A percentile compares a stretch with the other conserved stretches of the same genome.
Evolutionary conservation across 2,797 vertebrate species (phyloP).

Genomic region (Spondyliosoma cantharus): DNA sequence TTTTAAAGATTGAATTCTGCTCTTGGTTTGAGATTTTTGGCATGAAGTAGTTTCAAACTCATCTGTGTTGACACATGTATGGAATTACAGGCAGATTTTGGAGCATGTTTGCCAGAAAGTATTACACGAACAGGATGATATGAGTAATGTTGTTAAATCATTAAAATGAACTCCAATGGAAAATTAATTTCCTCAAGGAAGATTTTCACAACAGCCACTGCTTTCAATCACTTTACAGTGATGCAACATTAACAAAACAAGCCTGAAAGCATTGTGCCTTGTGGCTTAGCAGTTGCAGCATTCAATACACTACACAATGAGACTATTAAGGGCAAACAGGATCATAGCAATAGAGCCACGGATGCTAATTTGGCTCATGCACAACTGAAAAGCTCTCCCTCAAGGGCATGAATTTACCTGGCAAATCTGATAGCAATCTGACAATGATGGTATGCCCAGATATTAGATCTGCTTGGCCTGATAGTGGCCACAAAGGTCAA

Average conservation of each 20-base stretch:
- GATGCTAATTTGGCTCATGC: background rate
- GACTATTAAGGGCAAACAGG: conserved; percentile 9
- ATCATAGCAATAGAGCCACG: background rate
- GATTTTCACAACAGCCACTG: background rate
- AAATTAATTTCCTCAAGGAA: background rate
- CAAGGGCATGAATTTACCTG: background rate
- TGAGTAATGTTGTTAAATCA: background rate
- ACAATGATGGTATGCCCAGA: background rate
- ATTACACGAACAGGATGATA: background rate
- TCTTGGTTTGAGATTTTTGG: background rate
- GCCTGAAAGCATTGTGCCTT: background rate
- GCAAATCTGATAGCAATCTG: too few relatives aligned
- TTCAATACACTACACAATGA: background rate
- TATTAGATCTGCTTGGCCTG: background rate
- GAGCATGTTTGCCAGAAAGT: background rate
- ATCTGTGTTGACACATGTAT: background rate
- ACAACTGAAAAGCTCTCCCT: background rate
- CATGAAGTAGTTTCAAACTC: background rate
- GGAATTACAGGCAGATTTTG: background rate
- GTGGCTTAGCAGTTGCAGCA: background rate
- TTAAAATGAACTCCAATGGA: too few relatives aligned
- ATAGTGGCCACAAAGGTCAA: background rate
- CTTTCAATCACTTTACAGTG: background rate
- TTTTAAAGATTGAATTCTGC: conserved; percentile 6
- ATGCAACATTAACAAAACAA: background rate